Conservation (phyloP, 2,797 vertebrate genomes). For the Halcyon leucocephala region DNA sequence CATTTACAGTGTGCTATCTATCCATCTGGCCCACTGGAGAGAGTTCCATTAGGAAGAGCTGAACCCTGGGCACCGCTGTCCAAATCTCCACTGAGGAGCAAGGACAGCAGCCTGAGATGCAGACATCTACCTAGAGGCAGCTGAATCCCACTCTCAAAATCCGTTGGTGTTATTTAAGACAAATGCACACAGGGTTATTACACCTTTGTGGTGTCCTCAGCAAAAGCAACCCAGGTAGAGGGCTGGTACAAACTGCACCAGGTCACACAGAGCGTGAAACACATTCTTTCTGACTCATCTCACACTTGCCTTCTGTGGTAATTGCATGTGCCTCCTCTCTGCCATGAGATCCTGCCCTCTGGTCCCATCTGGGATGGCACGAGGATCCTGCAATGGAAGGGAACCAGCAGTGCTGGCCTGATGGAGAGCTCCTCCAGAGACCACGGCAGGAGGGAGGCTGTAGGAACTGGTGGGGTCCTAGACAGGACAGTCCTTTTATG, state of each 20-base stretch:
- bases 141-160: neutral
- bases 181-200: accelerated
- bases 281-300: neutral
- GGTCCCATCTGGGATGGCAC: accelerated
- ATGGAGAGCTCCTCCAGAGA: neutral
- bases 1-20: neutral
- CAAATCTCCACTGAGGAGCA: neutral
- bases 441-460: neutral
- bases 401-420: neutral
- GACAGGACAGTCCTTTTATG: neutral
- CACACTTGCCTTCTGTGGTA: neutral
- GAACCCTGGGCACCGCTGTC: neutral
- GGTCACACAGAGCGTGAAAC: neutral
- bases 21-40: neutral
- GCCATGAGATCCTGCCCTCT: accelerated
- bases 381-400: neutral
- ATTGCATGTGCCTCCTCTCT: neutral
- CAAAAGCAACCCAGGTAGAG: neutral
- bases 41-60: neutral
- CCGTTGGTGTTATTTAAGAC: neutral
- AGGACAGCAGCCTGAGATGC: neutral
- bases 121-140: neutral
- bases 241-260: neutral
- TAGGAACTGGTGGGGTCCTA: neutral
- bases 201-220: neutral